Base-by-base conservation (phyloP, 1,140 invertebrate genomes). In the Calosoma granatense region DNA sequence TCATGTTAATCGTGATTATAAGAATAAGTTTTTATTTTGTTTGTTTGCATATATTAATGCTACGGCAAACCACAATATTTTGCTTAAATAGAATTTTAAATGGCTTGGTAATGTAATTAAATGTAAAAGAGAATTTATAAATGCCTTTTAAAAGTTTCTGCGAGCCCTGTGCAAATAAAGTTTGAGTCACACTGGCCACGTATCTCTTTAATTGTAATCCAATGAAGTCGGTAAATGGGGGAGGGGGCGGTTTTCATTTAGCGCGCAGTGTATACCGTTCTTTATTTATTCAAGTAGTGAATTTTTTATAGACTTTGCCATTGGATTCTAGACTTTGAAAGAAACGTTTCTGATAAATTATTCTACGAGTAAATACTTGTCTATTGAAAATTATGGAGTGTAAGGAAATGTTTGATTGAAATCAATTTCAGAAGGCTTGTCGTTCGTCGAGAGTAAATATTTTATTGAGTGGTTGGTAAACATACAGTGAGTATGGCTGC, bases 291-390 rank as follows among this genome's bases (percentile, higher is more conserved):
- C 15, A 4, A 4, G 4, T 17, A 47, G 14, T 30, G 26, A 47
- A 47, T 47, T 47, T 36, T 47, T 47, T 47, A 47, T 47, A 17
- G n/a, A n/a, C n/a, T n/a, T n/a, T n/a, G n/a, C n/a, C n/a, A n/a
- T n/a, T n/a, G n/a, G n/a, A 11, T 12, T 47, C 6, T 36, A 36
- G n/a, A 36, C 6, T 9, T 36, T 36, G 26, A 36, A 47, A 9
- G 41, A 17, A 9, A 11, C 15, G 17, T 47, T 47, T 47, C 15
- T 9, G 15, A 47, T 47, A 47, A 47, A 47, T 47, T 47, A 47
- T 47, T 47, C 17, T 4, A n/a, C n/a, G 26, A 36, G 26, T n/a
- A 36, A 36, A 36, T 36, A 36, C n/a, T 36, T n/a, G n/a, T n/a
- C n/a, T 14, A 30, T 30, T 11, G 41, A 47, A 47, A 47, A 47